phyloP scores from a whole-genome alignment of 2,797 vertebrate genomes.

The Nyctalus aviator region DNA sequence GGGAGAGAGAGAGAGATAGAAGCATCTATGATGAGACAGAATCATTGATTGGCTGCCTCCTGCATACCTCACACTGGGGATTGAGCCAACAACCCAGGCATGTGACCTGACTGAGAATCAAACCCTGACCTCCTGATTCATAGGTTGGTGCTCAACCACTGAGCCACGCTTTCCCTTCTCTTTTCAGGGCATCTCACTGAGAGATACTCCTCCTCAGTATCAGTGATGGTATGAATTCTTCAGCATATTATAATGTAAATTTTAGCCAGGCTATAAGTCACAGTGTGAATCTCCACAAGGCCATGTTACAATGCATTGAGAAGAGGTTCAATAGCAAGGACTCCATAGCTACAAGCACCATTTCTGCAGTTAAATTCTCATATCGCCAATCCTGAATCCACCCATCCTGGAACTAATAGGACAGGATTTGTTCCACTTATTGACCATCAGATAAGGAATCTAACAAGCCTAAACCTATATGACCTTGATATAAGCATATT shows the following conservation, averaged over 20 bases:
- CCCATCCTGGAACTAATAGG: slow-evolving; percentile 83
- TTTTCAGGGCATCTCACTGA: slow-evolving; percentile 88
- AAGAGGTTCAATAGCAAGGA: slow-evolving; percentile 70
- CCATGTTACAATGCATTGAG: slow-evolving; percentile 83
- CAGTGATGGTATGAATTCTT: slow-evolving; percentile 64
- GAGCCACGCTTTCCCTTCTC: neutral
- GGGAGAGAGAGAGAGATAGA: too few species aligned
- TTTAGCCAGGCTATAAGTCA: slow-evolving; percentile 89
- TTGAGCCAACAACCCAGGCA: too few species aligned
- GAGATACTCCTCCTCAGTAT: slow-evolving; percentile 84
- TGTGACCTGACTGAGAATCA: too few species aligned
- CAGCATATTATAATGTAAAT: slow-evolving; percentile 69
- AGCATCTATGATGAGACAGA: too few species aligned
- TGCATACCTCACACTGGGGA: too few species aligned
- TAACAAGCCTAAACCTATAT: slow-evolving; percentile 83
- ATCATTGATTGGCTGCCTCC: too few species aligned
- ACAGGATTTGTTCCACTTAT: slow-evolving; percentile 86
- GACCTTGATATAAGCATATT: slow-evolving; percentile 91
- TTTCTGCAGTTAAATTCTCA: slow-evolving; percentile 69
- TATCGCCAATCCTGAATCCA: slow-evolving; percentile 69
- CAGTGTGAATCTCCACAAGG: slow-evolving; percentile 91
- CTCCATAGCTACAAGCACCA: slow-evolving; percentile 76
- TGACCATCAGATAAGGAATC: slow-evolving; percentile 87
- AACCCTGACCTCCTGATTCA: too few species aligned
- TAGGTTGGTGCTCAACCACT: too few species aligned